Percentiles rank a stretch among this genome's conserved stretches.
Conservation (phyloP, 2,888 invertebrate species). For the Hedychridium roseum region DNA sequence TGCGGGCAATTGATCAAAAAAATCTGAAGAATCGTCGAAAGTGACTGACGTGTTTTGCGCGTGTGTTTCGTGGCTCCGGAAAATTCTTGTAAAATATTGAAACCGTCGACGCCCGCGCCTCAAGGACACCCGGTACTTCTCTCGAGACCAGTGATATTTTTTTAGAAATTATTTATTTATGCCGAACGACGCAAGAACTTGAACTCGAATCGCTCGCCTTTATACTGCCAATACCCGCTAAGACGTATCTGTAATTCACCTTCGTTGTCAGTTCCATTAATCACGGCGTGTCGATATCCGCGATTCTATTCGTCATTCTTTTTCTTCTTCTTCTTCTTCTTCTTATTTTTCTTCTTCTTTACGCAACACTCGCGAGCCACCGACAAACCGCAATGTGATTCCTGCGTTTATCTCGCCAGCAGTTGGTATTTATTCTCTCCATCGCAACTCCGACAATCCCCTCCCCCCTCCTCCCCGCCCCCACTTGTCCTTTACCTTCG, state of each 20-base stretch:
- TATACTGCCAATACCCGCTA: slow-evolving; percentile 57
- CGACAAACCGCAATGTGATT: slow-evolving; percentile 35
- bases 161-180: slow-evolving; percentile 61
- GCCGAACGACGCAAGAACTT: slow-evolving; percentile 50
- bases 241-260: slow-evolving; percentile 41
- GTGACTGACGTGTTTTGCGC: too few relatives aligned
- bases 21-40: too few relatives aligned
- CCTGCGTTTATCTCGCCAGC: slow-evolving; percentile 32
- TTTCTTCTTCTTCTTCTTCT: slow-evolving; percentile 8
- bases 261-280: slow-evolving; percentile 32
- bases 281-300: slow-evolving; percentile 20
- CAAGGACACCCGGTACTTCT: slow-evolving; percentile 37
- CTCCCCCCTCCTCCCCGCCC: too few relatives aligned
- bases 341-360: slow-evolving; percentile 19
- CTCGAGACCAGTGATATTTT: slow-evolving; percentile 62
- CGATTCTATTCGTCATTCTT: slow-evolving; percentile 15
- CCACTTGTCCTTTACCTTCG: too few relatives aligned
- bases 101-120: slow-evolving; percentile 38
- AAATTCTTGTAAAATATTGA: too few relatives aligned
- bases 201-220: slow-evolving; percentile 50
- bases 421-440: slow-evolving; percentile 33
- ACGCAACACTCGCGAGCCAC: slow-evolving; percentile 12
- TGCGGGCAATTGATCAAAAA: too few relatives aligned
- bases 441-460: too few relatives aligned
- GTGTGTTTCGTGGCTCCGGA: too few relatives aligned